phyloP scores from a whole-genome alignment of 2,888 invertebrate genomes.

The Pomacea canaliculata region DNA sequence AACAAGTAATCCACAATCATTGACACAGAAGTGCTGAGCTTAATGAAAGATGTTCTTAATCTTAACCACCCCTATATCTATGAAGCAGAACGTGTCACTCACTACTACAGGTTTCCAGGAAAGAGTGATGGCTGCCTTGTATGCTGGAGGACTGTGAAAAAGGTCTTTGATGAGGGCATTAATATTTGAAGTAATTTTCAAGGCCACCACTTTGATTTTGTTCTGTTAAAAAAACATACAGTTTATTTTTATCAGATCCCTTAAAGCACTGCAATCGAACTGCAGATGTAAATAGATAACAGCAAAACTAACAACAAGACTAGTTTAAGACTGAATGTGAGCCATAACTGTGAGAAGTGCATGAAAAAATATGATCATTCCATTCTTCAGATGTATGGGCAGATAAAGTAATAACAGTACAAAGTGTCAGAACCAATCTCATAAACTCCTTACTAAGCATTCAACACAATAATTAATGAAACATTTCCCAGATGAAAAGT shows the following conservation, averaged over 20 bases:
- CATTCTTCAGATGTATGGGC: too few species aligned
- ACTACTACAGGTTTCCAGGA: constrained; percentile 68
- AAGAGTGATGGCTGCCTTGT: constrained; percentile 76
- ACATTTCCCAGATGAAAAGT: too few species aligned
- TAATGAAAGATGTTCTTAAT: too few species aligned
- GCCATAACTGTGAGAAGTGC: too few species aligned
- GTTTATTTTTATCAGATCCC: neutral
- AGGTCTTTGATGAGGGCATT: constrained; percentile 92
- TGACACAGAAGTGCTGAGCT: too few species aligned
- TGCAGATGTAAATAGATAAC: neutral
- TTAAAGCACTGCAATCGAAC: neutral
- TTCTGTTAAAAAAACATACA: constrained; percentile 71
- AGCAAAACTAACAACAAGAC: neutral
- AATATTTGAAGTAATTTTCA: constrained; percentile 92
- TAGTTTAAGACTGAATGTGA: too few species aligned
- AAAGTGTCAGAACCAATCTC: too few species aligned
- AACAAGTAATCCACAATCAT: too few species aligned
- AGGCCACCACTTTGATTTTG: constrained; percentile 75
- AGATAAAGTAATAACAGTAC: too few species aligned
- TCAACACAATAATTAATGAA: too few species aligned
- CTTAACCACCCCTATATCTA: neutral
- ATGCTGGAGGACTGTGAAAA: constrained; percentile 93
- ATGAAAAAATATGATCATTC: too few species aligned
- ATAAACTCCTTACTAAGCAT: too few species aligned
- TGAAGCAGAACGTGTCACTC: constrained; percentile 29